A percentile compares a stretch with the other conserved stretches of the same genome.
Evolutionary conservation across 2,888 invertebrate species (phyloP).

Genomic region (Pelosia muscerda): DNA sequence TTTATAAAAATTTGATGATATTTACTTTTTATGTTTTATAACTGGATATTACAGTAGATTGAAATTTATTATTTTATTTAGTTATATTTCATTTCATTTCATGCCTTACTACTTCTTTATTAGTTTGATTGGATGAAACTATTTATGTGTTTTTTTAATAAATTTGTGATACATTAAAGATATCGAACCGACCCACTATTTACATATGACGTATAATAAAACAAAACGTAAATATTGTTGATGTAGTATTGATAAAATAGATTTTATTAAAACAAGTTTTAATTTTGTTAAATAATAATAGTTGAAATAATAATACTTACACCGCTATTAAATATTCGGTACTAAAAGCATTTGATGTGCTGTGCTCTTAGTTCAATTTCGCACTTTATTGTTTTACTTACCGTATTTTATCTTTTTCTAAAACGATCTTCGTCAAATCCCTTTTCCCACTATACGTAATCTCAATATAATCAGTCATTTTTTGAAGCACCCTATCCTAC

Average conservation of each 20-base stretch:
- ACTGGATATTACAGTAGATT: not conserved
- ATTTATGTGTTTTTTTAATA: conserved; percentile 9
- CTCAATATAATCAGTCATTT: not conserved
- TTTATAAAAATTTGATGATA: not conserved
- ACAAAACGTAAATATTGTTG: not conserved
- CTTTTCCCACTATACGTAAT: not conserved
- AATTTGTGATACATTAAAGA: not conserved
- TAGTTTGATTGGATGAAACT: conserved; percentile 9
- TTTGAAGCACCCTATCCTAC: conserved; percentile 14
- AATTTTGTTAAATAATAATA: too few relatives aligned
- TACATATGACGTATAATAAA: not conserved
- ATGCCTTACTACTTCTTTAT: not conserved
- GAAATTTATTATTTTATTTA: conserved; percentile 3
- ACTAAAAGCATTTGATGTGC: too few relatives aligned
- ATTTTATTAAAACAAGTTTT: too few relatives aligned
- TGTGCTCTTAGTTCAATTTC: too few relatives aligned
- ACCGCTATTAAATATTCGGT: too few relatives aligned
- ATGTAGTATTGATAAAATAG: not conserved
- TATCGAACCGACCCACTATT: conserved; percentile 1
- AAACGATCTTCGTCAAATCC: not conserved
- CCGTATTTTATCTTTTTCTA: too few relatives aligned
- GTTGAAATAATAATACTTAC: too few relatives aligned
- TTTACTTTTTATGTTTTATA: not conserved
- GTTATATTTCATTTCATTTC: conserved; percentile 3
- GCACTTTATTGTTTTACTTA: too few relatives aligned